These are phyloP conservation scores for Ctenoplectra terminalis DNA, from an alignment of 1,140 invertebrate species.

Conservation along the genomic window DNA sequence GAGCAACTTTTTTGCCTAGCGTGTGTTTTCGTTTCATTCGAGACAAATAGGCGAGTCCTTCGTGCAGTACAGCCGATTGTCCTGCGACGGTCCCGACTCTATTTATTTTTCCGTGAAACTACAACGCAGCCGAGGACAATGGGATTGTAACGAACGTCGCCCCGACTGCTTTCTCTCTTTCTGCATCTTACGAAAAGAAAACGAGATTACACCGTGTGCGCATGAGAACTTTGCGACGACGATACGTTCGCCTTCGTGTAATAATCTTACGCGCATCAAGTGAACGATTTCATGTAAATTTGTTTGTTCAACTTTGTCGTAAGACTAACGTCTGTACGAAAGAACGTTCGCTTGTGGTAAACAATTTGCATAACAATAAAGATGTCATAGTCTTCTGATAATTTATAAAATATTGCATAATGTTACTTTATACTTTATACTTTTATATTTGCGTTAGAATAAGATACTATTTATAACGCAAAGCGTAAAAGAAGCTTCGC, in stretches of 20 bases:
- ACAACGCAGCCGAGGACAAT: conserved; percentile 2
- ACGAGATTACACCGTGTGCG: background rate
- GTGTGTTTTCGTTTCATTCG: conserved; percentile 46
- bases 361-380: background rate
- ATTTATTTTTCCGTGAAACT: conserved; percentile 25
- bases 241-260: background rate
- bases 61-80: background rate
- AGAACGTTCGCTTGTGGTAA: background rate
- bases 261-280: background rate
- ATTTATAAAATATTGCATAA: background rate
- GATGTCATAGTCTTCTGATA: background rate
- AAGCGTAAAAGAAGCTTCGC: too few relatives aligned
- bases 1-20: conserved; percentile 18
- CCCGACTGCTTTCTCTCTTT: background rate
- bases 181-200: conserved; percentile 21
- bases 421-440: too few relatives aligned
- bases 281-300: background rate
- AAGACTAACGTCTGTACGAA: background rate
- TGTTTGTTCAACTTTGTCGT: background rate
- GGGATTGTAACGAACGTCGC: conserved; percentile 14
- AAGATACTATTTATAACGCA: too few relatives aligned
- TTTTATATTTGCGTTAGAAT: too few relatives aligned
- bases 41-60: conserved; percentile 28
- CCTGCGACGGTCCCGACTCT: background rate
- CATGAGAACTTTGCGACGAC: background rate